These are phyloP conservation scores for Nysson spinosus DNA, from an alignment of 2,888 invertebrate genomes.

Conservation along the genomic window DNA sequence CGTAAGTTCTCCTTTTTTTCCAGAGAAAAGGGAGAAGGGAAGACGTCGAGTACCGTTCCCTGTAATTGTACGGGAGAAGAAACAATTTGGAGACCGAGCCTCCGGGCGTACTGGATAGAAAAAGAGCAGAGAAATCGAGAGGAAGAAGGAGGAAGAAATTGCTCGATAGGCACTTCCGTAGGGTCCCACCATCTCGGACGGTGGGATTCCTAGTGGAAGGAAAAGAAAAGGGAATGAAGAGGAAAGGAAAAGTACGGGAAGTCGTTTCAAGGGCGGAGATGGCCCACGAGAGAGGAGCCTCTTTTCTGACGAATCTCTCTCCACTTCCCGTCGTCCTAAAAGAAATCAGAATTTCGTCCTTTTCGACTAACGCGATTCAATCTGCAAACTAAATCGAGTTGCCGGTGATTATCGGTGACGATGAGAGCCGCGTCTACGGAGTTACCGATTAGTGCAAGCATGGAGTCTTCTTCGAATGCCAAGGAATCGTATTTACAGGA, in stretches of 20 bases:
- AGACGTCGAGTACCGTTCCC: slow-evolving; percentile 34
- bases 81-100: slow-evolving; percentile 55
- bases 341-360: slow-evolving; percentile 57
- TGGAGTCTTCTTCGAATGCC: no score
- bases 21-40: slow-evolving; percentile 20
- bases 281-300: slow-evolving; percentile 25
- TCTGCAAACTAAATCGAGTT: slow-evolving; percentile 57
- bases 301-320: slow-evolving; percentile 43
- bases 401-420: slow-evolving; percentile 45
- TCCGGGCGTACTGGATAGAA: slow-evolving; percentile 20
- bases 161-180: slow-evolving; percentile 49
- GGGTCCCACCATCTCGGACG: slow-evolving; percentile 37
- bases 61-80: slow-evolving; percentile 55
- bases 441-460: no score
- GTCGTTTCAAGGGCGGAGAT: slow-evolving; percentile 61
- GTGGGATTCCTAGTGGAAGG: slow-evolving; percentile 16
- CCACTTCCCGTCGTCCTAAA: slow-evolving; percentile 32
- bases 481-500: no score
- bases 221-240: slow-evolving; percentile 21
- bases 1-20: slow-evolving; percentile 7
- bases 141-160: slow-evolving; percentile 31
- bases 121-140: slow-evolving; percentile 2
- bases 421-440: slow-evolving; percentile 49
- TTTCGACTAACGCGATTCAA: slow-evolving; percentile 54
- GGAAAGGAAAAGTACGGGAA: slow-evolving; percentile 52